A percentile compares a stretch with the other conserved stretches of the same genome.
These are phyloP conservation scores for Conomelus anceps DNA, from an alignment of 2,888 invertebrate species.

Conservation along the genomic window DNA sequence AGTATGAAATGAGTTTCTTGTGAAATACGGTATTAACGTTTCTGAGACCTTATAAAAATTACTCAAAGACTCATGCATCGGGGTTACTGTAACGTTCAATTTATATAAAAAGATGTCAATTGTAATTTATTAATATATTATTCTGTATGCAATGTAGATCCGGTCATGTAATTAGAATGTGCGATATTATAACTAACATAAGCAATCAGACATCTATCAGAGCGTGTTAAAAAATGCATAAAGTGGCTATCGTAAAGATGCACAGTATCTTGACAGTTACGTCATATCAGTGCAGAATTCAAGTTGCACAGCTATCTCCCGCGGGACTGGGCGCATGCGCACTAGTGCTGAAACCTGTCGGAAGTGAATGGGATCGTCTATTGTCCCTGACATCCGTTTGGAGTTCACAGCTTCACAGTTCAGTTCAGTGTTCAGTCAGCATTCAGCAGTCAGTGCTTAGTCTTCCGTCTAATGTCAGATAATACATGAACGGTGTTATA, in stretches of 20 bases:
- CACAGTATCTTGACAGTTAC: too few species aligned
- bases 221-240: not conserved
- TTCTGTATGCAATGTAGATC: too few species aligned
- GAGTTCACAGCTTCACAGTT: constrained; percentile 1
- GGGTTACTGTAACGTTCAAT: too few species aligned
- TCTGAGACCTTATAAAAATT: too few species aligned
- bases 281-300: not conserved
- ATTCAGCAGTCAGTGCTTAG: not conserved
- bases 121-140: too few species aligned
- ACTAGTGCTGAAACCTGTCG: constrained; percentile 4
- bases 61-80: too few species aligned
- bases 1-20: too few species aligned
- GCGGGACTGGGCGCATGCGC: not conserved
- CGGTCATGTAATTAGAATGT: too few species aligned
- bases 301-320: not conserved
- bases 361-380: constrained; percentile 1
- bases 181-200: too few species aligned
- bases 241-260: not conserved
- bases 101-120: too few species aligned
- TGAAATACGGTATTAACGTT: too few species aligned
- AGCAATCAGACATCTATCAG: too few species aligned
- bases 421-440: not conserved
- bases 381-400: constrained; percentile 11
- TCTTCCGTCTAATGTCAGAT: not conserved
- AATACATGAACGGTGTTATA: not conserved